Percentiles rank a stretch among this genome's conserved stretches.
Evolutionary conservation across 2,797 vertebrate genomes (phyloP).

Genomic region (Philypnodon macrostomus): DNA sequence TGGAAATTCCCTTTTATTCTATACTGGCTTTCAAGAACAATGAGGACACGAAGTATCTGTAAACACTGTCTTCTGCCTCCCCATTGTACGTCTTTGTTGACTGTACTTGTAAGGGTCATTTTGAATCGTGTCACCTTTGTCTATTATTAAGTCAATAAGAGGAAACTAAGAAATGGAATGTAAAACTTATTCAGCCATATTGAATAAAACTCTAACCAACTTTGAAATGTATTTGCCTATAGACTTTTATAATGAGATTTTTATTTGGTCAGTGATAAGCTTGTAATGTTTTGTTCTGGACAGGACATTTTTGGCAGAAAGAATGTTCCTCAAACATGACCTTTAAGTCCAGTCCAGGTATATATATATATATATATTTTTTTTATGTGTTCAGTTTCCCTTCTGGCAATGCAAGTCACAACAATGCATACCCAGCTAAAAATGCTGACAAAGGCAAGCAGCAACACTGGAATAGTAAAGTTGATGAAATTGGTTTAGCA

Average conservation of each 20-base stretch:
- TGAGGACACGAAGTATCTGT: neutral
- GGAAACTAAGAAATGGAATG: no score
- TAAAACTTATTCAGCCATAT: no score
- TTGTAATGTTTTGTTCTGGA: neutral
- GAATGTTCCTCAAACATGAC: constrained; percentile 15
- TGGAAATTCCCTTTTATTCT: constrained; percentile 5
- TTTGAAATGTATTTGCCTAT: no score
- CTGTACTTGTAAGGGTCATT: constrained; percentile 3
- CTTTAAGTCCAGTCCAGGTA: constrained; percentile 36
- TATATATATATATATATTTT: constrained; percentile 37
- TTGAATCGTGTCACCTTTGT: neutral
- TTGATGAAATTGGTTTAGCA: neutral
- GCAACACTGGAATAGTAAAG: neutral
- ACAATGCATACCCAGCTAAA: constrained; percentile 51
- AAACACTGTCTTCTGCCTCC: neutral
- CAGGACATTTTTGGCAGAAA: neutral
- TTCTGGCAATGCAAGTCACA: constrained; percentile 46
- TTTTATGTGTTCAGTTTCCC: constrained; percentile 33
- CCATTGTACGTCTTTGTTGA: neutral
- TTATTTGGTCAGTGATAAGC: no score
- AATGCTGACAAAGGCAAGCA: constrained; percentile 30
- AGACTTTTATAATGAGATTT: no score
- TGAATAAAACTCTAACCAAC: no score
- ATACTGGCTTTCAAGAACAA: neutral
- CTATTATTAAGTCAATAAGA: no score